Percentiles rank a stretch among this genome's conserved stretches.
Conservation (phyloP, 92 coral and sea anemone species). For the Anthopleura xanthogrammica region DNA sequence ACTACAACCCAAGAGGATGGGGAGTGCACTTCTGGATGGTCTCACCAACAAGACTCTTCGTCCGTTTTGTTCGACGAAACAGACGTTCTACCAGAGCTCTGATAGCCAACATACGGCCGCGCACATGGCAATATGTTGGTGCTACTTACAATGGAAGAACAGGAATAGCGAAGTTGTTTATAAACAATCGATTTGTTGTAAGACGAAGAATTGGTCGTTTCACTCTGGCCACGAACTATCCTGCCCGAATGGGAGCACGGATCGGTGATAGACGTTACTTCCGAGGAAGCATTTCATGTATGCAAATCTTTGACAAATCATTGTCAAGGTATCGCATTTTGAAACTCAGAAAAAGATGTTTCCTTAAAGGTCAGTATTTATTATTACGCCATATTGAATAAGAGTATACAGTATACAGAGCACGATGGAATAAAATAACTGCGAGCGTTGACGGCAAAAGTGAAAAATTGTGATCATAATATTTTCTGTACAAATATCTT, state of each 20-base stretch:
- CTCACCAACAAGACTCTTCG: constrained; percentile 51
- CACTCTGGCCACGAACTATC: constrained; percentile 41
- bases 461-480: no score
- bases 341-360: constrained; percentile 49
- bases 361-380: constrained; percentile 35
- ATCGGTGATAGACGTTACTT: constrained; percentile 30
- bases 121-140: constrained; percentile 39
- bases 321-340: constrained; percentile 48
- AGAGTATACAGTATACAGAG: no score
- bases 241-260: constrained; percentile 38
- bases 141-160: constrained; percentile 35
- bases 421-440: no score
- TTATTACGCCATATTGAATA: no score
- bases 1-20: constrained; percentile 65
- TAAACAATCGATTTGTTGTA: constrained; percentile 25
- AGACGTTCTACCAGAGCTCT: constrained; percentile 17
- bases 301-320: constrained; percentile 51
- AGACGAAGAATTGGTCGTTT: constrained; percentile 30
- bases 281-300: constrained; percentile 51
- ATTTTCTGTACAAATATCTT: no score
- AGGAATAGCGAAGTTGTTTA: constrained; percentile 41
- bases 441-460: no score
- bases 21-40: constrained; percentile 72
- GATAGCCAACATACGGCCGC: constrained; percentile 7
- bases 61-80: constrained; percentile 39